A percentile compares a stretch with the other conserved stretches of the same genome.
These are phyloP conservation scores for Crotophaga sulcirostris DNA, from an alignment of 2,113 vertebrate genomes.

Conservation along the genomic window DNA sequence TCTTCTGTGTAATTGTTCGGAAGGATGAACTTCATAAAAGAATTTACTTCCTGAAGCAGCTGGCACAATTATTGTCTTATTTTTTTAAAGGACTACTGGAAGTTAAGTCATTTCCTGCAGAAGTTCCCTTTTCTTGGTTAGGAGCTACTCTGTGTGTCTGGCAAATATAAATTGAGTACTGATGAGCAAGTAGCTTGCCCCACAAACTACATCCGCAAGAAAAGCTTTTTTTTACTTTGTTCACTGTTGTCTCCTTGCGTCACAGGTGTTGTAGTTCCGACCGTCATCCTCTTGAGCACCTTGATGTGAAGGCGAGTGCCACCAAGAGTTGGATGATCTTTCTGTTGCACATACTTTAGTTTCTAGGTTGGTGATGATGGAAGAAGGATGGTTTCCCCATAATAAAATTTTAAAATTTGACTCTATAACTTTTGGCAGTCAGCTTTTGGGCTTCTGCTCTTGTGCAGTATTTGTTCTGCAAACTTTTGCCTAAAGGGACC, in stretches of 20 bases:
- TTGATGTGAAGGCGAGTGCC: neutral
- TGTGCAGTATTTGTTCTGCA: neutral
- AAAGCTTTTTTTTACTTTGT: neutral
- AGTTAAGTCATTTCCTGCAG: neutral
- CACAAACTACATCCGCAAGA: neutral
- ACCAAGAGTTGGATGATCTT: neutral
- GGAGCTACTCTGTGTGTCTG: neutral
- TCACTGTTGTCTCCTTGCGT: neutral
- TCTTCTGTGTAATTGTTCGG: neutral
- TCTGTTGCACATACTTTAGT: neutral
- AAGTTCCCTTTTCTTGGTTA: neutral
- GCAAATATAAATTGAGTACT: neutral
- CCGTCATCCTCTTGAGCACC: neutral
- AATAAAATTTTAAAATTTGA: neutral
- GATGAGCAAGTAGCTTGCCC: neutral
- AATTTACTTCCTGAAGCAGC: neutral
- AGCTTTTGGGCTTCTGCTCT: neutral
- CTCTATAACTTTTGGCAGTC: neutral
- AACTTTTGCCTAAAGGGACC: neutral
- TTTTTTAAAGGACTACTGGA: neutral
- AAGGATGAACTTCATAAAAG: neutral
- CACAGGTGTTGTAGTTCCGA: neutral
- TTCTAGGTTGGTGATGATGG: neutral
- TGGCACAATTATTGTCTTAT: too few relatives aligned
- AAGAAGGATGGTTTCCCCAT: neutral